A percentile compares a stretch with the other conserved stretches of the same genome.
phyloP scores from a whole-genome alignment of 2,888 invertebrate species.

The Pheosia gnoma region DNA sequence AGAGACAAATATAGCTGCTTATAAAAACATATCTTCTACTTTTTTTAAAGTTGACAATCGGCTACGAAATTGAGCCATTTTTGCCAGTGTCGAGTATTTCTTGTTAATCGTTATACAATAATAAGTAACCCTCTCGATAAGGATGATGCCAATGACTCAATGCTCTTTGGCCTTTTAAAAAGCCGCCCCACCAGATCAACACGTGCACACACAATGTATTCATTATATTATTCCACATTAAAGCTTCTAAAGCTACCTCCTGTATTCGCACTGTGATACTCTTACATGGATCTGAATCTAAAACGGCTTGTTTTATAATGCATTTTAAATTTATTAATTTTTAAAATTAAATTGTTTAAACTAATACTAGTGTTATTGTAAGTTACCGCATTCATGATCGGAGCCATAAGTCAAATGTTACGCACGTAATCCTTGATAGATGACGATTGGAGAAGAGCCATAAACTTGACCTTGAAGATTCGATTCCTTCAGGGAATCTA shows the following conservation, averaged over 20 bases:
- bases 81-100: no score
- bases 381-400: not conserved
- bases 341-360: conserved; percentile 15
- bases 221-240: not conserved
- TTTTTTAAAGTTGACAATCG: no score
- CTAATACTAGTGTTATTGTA: conserved; percentile 1
- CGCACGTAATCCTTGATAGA: not conserved
- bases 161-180: no score
- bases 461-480: no score
- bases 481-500: not conserved
- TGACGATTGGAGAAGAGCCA: not conserved
- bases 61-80: no score
- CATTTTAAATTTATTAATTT: conserved; percentile 13
- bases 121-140: no score
- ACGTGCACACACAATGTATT: not conserved
- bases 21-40: no score
- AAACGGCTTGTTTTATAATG: conserved; percentile 15
- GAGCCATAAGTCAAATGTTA: not conserved
- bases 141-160: no score
- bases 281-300: conserved; percentile 22
- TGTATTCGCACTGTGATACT: conserved; percentile 37
- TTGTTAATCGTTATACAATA: no score
- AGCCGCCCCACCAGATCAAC: not conserved
- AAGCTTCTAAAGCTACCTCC: conserved; percentile 22
- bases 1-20: no score